phyloP scores from a whole-genome alignment of 1,140 invertebrate species.

The Pogonomyrmex californicus region DNA sequence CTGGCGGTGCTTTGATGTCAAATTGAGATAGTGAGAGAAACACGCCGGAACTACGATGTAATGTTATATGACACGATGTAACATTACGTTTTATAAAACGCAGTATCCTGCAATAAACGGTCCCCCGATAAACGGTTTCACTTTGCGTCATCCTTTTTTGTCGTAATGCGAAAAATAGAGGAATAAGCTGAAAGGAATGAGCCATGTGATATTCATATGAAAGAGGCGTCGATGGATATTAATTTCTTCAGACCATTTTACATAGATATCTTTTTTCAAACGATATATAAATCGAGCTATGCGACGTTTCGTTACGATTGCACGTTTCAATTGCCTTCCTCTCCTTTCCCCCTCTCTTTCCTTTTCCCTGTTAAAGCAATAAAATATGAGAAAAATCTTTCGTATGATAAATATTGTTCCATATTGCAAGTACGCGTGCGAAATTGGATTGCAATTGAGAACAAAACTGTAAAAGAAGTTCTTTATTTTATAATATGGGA shows the following conservation, averaged over 20 bases:
- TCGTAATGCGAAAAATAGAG: not conserved
- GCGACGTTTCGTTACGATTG: not conserved
- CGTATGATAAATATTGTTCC: not conserved
- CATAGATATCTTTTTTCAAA: slow-evolving; percentile 17
- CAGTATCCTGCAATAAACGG: not conserved
- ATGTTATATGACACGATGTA: not conserved
- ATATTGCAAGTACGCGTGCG: not conserved
- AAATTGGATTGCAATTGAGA: slow-evolving; percentile 6
- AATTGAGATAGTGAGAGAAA: slow-evolving; percentile 46
- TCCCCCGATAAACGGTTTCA: not conserved
- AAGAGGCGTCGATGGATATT: slow-evolving; percentile 14
- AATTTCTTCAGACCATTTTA: slow-evolving; percentile 11
- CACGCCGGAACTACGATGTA: not conserved
- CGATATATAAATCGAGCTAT: not conserved
- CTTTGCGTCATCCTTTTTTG: not conserved
- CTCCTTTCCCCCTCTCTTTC: too few relatives aligned
- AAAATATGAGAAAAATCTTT: not conserved
- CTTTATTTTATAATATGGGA: slow-evolving; percentile 17
- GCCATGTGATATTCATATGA: not conserved
- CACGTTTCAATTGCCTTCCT: not conserved
- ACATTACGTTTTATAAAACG: slow-evolving; percentile 10
- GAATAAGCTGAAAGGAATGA: not conserved
- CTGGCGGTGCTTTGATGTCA: slow-evolving; percentile 42
- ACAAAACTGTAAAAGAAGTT: not conserved
- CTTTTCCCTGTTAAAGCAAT: not conserved